Evolutionary conservation across 2,888 invertebrate genomes (phyloP).

Genomic region (Perdita meconis): DNA sequence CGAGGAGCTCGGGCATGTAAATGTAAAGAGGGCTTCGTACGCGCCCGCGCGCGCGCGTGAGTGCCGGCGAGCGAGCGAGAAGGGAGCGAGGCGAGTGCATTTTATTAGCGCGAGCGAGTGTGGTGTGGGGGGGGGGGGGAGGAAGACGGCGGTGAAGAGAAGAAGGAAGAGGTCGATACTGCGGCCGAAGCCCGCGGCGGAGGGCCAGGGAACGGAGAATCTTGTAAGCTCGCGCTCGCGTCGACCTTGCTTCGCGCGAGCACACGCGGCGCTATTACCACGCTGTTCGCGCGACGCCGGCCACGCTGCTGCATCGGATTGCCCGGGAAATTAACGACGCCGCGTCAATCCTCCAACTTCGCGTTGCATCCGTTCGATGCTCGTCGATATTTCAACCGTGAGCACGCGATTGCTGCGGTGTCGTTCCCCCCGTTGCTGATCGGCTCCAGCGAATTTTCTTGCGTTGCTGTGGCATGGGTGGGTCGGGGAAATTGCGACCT

Average conservation of each 20-base stretch:
- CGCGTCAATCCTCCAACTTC: constrained; percentile 25
- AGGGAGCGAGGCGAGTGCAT: constrained; percentile 62
- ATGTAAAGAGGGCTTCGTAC: constrained; percentile 70
- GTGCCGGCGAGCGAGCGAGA: no score
- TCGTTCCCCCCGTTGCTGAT: neutral
- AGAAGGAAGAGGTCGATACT: constrained; percentile 60
- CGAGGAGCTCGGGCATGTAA: constrained; percentile 71
- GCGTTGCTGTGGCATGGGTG: neutral
- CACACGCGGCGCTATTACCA: constrained; percentile 68
- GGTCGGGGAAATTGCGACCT: neutral
- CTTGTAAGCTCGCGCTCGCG: constrained; percentile 72
- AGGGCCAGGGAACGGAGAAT: constrained; percentile 42
- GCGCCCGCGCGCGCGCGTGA: no score
- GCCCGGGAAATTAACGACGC: constrained; percentile 54
- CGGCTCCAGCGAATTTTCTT: neutral
- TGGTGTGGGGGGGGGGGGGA: constrained; percentile 14
- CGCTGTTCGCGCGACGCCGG: constrained; percentile 63
- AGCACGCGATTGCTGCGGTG: constrained; percentile 12
- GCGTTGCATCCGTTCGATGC: neutral
- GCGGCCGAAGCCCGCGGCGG: constrained; percentile 20
- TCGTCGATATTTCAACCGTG: constrained; percentile 13
- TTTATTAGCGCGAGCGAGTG: constrained; percentile 59
- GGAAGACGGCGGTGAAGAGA: constrained; percentile 43
- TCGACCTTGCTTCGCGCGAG: constrained; percentile 70
- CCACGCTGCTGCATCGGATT: constrained; percentile 50